phyloP scores from a whole-genome alignment of 1,140 invertebrate species.

The Drosophila hydei region DNA sequence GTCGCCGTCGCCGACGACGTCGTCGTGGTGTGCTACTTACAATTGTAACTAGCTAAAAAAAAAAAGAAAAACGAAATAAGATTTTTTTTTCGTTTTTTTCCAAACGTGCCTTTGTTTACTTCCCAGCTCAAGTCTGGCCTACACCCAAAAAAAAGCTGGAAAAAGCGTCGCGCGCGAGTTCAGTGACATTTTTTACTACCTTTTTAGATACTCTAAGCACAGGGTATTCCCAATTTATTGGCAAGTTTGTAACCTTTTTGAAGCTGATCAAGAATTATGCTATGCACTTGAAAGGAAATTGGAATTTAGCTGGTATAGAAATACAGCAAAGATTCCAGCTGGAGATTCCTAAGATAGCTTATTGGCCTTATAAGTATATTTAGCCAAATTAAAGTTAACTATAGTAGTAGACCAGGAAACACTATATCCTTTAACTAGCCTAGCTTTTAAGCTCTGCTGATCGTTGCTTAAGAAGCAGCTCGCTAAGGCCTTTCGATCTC shows the following conservation, averaged over 20 bases:
- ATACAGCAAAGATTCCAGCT: too few relatives aligned
- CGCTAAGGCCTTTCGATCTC: too few relatives aligned
- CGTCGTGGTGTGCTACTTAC: slow-evolving; percentile 72
- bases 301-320: too few relatives aligned
- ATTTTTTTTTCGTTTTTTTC: slow-evolving; percentile 56
- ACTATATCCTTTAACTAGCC: too few relatives aligned
- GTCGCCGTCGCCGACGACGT: slow-evolving; percentile 15
- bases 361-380: too few relatives aligned
- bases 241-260: too few relatives aligned
- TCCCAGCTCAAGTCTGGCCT: slow-evolving; percentile 56
- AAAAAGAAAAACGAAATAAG: slow-evolving; percentile 47
- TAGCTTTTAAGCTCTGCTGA: too few relatives aligned
- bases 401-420: too few relatives aligned
- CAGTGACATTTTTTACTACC: slow-evolving; percentile 64
- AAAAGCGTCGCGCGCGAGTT: slow-evolving; percentile 59
- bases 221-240: background rate
- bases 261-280: too few relatives aligned
- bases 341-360: too few relatives aligned
- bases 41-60: slow-evolving; percentile 77
- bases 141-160: slow-evolving; percentile 69
- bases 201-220: slow-evolving; percentile 24
- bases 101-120: slow-evolving; percentile 75
- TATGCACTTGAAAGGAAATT: background rate
- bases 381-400: too few relatives aligned
- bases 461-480: too few relatives aligned